Conservation (phyloP, 2,888 invertebrate genomes). For the Vanessa cardui region DNA sequence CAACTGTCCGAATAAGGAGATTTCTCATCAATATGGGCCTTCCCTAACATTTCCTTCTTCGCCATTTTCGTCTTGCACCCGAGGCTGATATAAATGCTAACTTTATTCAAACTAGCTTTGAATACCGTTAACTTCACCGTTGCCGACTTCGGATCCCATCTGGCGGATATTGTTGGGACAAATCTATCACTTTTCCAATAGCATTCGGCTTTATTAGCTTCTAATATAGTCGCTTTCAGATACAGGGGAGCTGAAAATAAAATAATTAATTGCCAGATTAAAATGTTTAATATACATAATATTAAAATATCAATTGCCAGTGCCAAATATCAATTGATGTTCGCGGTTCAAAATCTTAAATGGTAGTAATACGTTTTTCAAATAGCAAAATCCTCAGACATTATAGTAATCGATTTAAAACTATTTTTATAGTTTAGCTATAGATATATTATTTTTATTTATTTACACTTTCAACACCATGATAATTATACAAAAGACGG, state of each 20-base stretch:
- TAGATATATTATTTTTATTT: too few species aligned
- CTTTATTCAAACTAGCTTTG: constrained; percentile 84
- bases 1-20: constrained; percentile 83
- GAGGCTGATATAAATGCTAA: constrained; percentile 85
- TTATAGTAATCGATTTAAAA: too few species aligned
- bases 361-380: too few species aligned
- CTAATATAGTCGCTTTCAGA: constrained; percentile 89
- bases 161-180: constrained; percentile 88
- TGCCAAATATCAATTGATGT: too few species aligned
- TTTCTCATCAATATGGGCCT: constrained; percentile 85
- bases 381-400: too few species aligned
- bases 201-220: constrained; percentile 83
- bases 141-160: constrained; percentile 86
- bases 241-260: constrained; percentile 84
- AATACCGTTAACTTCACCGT: constrained; percentile 85
- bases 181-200: constrained; percentile 90
- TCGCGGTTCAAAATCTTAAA: too few species aligned
- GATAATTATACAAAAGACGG: too few species aligned
- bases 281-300: too few species aligned
- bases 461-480: too few species aligned
- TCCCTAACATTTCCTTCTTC: constrained; percentile 86
- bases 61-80: constrained; percentile 86
- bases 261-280: too few species aligned
- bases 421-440: too few species aligned
- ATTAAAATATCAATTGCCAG: too few species aligned